These are phyloP conservation scores for Papilio protenor DNA, from an alignment of 2,888 invertebrate genomes.

Conservation along the genomic window DNA sequence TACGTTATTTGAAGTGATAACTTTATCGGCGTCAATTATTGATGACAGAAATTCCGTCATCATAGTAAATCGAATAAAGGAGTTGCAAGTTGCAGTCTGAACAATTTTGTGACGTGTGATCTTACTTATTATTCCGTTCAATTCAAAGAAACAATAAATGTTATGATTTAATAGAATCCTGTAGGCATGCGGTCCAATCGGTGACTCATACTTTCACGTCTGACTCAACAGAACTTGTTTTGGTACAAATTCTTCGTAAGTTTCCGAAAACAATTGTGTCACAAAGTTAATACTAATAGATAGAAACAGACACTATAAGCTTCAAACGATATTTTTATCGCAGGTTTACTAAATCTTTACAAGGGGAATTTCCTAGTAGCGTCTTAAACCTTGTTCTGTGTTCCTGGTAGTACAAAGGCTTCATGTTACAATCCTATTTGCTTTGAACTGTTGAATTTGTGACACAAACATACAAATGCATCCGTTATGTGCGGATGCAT, in stretches of 20 bases:
- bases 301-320: background rate
- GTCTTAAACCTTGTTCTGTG: conserved; percentile 20
- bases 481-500: conserved; percentile 36
- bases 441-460: conserved; percentile 11
- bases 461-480: conserved; percentile 6
- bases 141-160: conserved; percentile 22
- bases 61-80: background rate
- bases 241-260: conserved; percentile 43
- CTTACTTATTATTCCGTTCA: background rate
- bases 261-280: conserved; percentile 30
- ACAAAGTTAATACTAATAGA: background rate
- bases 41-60: background rate
- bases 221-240: conserved; percentile 47
- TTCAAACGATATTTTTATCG: background rate
- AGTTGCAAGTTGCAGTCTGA: background rate
- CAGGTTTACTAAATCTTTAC: background rate
- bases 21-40: background rate
- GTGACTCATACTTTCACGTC: conserved; percentile 57
- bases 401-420: conserved; percentile 19
- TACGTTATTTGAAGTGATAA: background rate
- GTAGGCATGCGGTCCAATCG: conserved; percentile 18
- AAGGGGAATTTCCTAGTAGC: background rate
- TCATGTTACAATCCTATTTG: conserved; percentile 18
- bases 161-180: conserved; percentile 36
- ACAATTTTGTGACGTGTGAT: background rate